phyloP scores from a whole-genome alignment of 2,113 vertebrate species.

The Alouatta palliata region DNA sequence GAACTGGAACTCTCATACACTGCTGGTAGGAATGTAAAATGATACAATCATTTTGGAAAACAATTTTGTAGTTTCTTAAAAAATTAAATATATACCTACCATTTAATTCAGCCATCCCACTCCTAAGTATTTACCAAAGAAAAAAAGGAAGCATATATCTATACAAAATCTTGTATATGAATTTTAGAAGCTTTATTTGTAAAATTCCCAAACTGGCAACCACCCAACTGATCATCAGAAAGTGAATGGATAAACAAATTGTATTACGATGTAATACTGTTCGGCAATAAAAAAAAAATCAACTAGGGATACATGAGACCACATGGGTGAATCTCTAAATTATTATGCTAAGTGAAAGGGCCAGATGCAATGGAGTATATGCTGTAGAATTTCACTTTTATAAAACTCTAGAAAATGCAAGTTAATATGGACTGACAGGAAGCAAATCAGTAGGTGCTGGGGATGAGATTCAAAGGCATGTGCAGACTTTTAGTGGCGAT shows the following conservation, averaged over 20 bases:
- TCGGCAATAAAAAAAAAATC: background rate
- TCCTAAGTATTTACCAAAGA: background rate
- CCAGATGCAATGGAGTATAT: background rate
- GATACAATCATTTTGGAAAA: background rate
- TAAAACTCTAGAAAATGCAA: background rate
- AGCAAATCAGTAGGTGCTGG: background rate
- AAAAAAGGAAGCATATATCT: background rate
- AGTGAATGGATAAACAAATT: background rate
- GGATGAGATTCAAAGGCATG: no score
- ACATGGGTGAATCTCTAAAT: background rate
- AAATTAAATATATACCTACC: background rate
- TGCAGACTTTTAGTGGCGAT: background rate
- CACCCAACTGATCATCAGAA: background rate
- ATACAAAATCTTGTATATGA: background rate
- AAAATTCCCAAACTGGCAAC: background rate
- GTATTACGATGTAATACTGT: background rate
- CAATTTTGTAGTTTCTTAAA: background rate
- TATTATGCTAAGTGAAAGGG: background rate
- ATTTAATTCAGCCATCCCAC: background rate
- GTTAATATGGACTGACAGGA: background rate
- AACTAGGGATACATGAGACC: background rate
- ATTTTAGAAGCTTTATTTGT: background rate
- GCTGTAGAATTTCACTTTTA: background rate
- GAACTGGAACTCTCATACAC: background rate
- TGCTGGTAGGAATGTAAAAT: background rate